phyloP scores from a whole-genome alignment of 2,888 invertebrate genomes.

The Pemphredon lugubris region DNA sequence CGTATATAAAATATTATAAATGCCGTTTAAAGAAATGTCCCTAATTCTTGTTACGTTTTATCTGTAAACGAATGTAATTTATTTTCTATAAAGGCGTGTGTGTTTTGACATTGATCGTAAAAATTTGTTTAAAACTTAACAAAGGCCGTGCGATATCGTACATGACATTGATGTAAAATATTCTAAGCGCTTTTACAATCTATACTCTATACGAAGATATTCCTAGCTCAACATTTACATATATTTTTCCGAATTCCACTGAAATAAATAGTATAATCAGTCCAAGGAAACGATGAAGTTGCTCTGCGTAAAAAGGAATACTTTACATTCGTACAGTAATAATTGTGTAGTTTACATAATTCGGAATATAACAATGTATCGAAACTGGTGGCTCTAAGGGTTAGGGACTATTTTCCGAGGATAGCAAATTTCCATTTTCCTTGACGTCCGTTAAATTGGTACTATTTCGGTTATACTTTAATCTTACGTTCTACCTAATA shows the following conservation, averaged over 20 bases:
- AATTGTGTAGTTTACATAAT: slow-evolving; percentile 46
- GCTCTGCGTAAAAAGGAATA: slow-evolving; percentile 47
- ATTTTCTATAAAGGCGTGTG: slow-evolving; percentile 45
- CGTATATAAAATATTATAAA: too few relatives aligned
- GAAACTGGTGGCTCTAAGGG: too few relatives aligned
- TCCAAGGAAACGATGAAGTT: slow-evolving; percentile 35
- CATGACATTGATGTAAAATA: slow-evolving; percentile 53
- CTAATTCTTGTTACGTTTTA: slow-evolving; percentile 26
- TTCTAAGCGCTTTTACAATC: slow-evolving; percentile 42
- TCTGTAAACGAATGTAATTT: slow-evolving; percentile 49
- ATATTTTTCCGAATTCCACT: slow-evolving; percentile 28
- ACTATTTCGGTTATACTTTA: slow-evolving; percentile 32
- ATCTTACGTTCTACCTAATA: slow-evolving; percentile 45
- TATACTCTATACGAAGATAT: slow-evolving; percentile 47
- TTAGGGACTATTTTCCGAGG: slow-evolving; percentile 25
- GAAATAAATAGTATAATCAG: slow-evolving; percentile 39
- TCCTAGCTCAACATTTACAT: slow-evolving; percentile 42
- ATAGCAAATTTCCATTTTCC: slow-evolving; percentile 19
- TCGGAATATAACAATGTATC: slow-evolving; percentile 41
- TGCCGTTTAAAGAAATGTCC: slow-evolving; percentile 10
- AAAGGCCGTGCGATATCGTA: slow-evolving; percentile 52
- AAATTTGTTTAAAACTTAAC: slow-evolving; percentile 59
- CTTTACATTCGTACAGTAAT: slow-evolving; percentile 37
- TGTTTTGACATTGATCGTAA: slow-evolving; percentile 54
- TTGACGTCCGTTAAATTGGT: slow-evolving; percentile 32